Percentiles rank a stretch among this genome's conserved stretches.
phyloP scores from a whole-genome alignment of 2,888 invertebrate genomes.

The Chalcosyrphus nemorum region DNA sequence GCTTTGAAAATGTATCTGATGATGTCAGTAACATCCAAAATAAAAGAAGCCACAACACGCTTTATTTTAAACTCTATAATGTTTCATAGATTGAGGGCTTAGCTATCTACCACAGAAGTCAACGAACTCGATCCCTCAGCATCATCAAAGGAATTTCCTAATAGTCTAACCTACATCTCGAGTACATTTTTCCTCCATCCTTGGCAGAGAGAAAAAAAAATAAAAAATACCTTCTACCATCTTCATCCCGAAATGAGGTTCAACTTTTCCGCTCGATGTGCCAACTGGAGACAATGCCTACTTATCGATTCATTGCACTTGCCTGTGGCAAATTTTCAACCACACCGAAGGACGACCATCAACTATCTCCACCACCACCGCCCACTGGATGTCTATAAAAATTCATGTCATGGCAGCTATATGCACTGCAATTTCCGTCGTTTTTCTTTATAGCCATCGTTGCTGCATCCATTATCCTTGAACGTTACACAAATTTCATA shows the following conservation, averaged over 20 bases:
- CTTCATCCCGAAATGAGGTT: conserved; percentile 22
- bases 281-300: conserved; percentile 49
- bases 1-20: too few species aligned
- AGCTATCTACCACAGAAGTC: background rate
- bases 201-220: background rate
- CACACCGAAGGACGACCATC: conserved; percentile 48
- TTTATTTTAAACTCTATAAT: too few species aligned
- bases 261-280: background rate
- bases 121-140: background rate
- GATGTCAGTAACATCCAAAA: too few species aligned
- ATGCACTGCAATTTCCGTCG: conserved; percentile 38
- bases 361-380: conserved; percentile 13
- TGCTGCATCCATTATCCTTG: conserved; percentile 58
- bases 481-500: conserved; percentile 48
- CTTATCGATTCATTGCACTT: conserved; percentile 66
- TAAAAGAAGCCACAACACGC: too few species aligned
- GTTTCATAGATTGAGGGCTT: too few species aligned
- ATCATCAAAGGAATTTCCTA: conserved; percentile 6
- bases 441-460: background rate
- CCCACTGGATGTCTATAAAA: conserved; percentile 8
- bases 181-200: background rate
- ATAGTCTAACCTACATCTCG: conserved; percentile 12
- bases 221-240: background rate
- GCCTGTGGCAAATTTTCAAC: conserved; percentile 42
- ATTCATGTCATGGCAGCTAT: conserved; percentile 57